Evolutionary conservation across 2,888 invertebrate genomes (phyloP).

Genomic region (Strigamia transsilvanica): DNA sequence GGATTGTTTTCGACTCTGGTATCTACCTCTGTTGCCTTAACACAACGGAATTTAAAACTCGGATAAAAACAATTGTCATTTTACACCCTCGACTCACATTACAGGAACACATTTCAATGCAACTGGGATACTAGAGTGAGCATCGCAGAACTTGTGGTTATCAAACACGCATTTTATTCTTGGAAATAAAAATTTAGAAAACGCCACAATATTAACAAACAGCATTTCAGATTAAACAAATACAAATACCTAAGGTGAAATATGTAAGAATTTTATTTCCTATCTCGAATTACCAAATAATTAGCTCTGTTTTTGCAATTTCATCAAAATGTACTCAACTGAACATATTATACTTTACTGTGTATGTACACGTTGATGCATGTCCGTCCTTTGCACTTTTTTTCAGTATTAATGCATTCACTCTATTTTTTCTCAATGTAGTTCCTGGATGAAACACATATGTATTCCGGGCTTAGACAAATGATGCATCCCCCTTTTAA

Average conservation of each 20-base stretch:
- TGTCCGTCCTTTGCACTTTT: neutral
- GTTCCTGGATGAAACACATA: neutral
- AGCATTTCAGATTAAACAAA: neutral
- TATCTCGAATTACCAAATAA: neutral
- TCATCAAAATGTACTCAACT: no score
- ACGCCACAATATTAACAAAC: neutral
- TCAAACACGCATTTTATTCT: neutral
- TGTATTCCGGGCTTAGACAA: neutral
- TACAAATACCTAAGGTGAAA: neutral
- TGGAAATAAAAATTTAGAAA: neutral
- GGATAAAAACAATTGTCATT: conserved; percentile 21
- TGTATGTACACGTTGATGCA: neutral
- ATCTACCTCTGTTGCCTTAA: neutral
- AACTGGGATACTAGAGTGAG: neutral
- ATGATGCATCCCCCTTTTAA: neutral
- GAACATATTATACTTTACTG: no score
- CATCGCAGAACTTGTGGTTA: neutral
- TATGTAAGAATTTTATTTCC: neutral
- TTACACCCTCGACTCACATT: neutral
- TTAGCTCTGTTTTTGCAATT: no score
- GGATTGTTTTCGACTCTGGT: neutral
- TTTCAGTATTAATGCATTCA: neutral
- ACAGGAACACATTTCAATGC: conserved; percentile 30
- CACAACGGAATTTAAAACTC: conserved; percentile 21
- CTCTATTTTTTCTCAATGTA: neutral